phyloP scores from a whole-genome alignment of 1,140 invertebrate species.

The Saccostrea glomerata region DNA sequence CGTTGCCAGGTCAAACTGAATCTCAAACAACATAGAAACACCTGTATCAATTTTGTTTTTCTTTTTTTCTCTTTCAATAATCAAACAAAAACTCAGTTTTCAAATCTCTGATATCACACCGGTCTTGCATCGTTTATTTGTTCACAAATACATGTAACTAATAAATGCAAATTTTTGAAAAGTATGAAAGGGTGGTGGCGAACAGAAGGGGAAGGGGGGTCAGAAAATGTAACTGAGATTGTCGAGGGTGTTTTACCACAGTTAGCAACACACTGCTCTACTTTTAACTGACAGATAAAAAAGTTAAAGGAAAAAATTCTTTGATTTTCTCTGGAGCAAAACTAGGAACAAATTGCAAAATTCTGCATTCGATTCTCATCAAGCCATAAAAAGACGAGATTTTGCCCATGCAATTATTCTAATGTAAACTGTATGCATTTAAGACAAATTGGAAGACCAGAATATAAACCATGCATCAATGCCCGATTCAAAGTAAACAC shows the following conservation, averaged over 20 bases:
- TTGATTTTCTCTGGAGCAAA: neutral
- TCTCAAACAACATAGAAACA: neutral
- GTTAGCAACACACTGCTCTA: no score
- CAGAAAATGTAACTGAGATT: no score
- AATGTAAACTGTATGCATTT: slow-evolving; percentile 1
- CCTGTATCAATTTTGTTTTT: neutral
- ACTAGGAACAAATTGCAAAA: neutral
- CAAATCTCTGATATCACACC: no score
- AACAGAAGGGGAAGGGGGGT: no score
- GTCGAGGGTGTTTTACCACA: no score
- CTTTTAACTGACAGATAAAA: no score
- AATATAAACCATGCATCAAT: neutral
- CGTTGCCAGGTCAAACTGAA: neutral
- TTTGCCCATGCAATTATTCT: neutral
- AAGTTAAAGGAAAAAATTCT: no score
- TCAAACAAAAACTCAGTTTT: neutral
- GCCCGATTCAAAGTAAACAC: neutral
- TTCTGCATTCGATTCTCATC: neutral
- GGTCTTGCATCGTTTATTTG: no score
- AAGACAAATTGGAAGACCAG: neutral
- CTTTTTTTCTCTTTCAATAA: neutral
- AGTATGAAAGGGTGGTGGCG: no score
- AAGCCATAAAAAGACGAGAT: neutral
- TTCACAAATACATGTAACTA: no score
- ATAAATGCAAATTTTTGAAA: no score